Conservation (phyloP, 2,797 vertebrate genomes). For the Rhyacichthys aspro region DNA sequence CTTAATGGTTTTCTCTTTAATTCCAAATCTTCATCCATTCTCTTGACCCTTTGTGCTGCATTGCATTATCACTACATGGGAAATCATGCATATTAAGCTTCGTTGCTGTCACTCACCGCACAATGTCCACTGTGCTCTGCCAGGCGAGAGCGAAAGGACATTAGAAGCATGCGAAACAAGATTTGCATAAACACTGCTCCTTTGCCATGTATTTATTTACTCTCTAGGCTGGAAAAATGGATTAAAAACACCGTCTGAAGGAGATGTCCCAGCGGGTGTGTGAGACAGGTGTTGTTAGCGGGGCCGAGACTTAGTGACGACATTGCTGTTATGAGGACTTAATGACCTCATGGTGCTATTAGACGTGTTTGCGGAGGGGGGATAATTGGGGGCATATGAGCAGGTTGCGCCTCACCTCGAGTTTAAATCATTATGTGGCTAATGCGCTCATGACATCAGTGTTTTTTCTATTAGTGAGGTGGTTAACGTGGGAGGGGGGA, state of each 20-base stretch:
- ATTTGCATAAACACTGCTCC: slow-evolving; percentile 75
- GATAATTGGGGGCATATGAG: slow-evolving; percentile 16
- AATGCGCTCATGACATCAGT: slow-evolving; percentile 49
- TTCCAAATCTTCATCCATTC: slow-evolving; percentile 36
- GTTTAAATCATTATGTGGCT: slow-evolving; percentile 41
- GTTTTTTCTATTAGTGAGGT: slow-evolving; percentile 35
- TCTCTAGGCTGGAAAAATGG: slow-evolving; percentile 17
- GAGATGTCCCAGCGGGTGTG: slow-evolving; percentile 18
- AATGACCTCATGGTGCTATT: slow-evolving; percentile 48
- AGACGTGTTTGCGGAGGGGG: slow-evolving; percentile 16
- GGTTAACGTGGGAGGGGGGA: neutral
- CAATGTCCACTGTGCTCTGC: slow-evolving; percentile 58
- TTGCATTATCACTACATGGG: slow-evolving; percentile 72
- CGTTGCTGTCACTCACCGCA: slow-evolving; percentile 68
- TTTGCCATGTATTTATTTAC: slow-evolving; percentile 70
- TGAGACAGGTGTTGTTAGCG: slow-evolving; percentile 53
- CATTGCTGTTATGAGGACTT: slow-evolving; percentile 47
- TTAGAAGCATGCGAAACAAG: slow-evolving; percentile 73
- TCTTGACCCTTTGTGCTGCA: slow-evolving; percentile 55
- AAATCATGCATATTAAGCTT: slow-evolving; percentile 74
- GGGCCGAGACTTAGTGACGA: slow-evolving; percentile 27
- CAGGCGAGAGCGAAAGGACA: slow-evolving; percentile 59
- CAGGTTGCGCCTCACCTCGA: slow-evolving; percentile 30
- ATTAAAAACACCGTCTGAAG: slow-evolving; percentile 7
- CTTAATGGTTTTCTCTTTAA: slow-evolving; percentile 45